A percentile compares a stretch with the other conserved stretches of the same genome.
phyloP scores from a whole-genome alignment of 2,797 vertebrate species.

The Garrulus glandarius region DNA sequence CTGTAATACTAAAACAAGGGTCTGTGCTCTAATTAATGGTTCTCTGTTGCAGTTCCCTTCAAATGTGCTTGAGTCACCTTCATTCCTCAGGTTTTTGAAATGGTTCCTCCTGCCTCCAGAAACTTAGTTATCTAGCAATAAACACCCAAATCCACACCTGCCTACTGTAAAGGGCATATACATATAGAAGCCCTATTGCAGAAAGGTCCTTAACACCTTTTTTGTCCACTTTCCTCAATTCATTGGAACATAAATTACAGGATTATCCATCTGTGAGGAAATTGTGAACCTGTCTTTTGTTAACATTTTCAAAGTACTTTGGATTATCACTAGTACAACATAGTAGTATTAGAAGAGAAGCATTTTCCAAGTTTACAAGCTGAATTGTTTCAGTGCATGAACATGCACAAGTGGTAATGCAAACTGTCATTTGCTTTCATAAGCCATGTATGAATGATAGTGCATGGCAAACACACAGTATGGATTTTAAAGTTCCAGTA shows the following conservation, averaged over 20 bases:
- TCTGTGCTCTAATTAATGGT: background rate
- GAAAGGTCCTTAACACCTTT: background rate
- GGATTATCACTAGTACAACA: background rate
- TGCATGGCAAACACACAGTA: background rate
- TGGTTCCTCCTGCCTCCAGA: background rate
- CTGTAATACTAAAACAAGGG: background rate
- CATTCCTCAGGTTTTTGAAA: background rate
- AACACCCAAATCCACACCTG: background rate
- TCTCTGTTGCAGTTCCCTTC: background rate
- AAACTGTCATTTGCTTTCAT: background rate
- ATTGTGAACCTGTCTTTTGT: background rate
- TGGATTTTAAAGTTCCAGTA: slow-evolving; percentile 45
- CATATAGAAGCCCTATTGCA: background rate
- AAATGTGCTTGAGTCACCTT: background rate
- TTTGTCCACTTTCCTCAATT: background rate
- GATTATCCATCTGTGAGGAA: background rate
- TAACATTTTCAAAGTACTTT: background rate
- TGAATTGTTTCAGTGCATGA: background rate
- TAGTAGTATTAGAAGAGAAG: background rate
- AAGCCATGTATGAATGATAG: background rate
- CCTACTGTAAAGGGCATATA: background rate
- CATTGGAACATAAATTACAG: background rate
- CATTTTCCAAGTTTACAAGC: background rate
- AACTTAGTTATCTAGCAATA: background rate
- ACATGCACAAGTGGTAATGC: background rate